Evolutionary conservation across 1,140 invertebrate species (phyloP).

Genomic region (Gonioctena quinquepunctata): DNA sequence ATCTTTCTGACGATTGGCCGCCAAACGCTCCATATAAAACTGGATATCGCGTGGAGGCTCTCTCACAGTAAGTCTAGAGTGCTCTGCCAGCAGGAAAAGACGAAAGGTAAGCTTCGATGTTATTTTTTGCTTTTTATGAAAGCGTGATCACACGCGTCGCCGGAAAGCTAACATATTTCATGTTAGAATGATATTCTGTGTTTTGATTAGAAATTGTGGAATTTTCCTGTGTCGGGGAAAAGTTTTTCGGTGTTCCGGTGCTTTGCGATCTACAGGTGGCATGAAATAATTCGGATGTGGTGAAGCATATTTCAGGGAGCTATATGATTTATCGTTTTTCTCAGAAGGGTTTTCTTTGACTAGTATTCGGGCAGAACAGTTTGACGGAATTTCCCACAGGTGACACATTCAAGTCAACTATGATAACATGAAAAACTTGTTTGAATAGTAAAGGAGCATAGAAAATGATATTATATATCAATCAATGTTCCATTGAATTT

Average conservation of each 20-base stretch:
- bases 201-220: not conserved
- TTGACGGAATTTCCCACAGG: no score
- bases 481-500: no score
- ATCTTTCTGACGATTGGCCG: constrained; percentile 4
- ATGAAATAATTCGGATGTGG: no score
- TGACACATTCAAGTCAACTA: no score
- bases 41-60: not conserved
- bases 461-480: no score
- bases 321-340: no score
- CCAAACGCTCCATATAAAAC: constrained; percentile 4
- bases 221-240: not conserved
- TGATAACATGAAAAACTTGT: no score
- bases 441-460: no score
- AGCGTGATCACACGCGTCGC: not conserved
- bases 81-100: constrained; percentile 8
- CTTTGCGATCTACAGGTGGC: no score
- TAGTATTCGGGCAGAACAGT: no score
- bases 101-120: not conserved
- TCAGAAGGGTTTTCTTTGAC: no score
- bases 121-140: not conserved
- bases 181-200: not conserved
- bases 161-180: not conserved
- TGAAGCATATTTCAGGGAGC: no score
- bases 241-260: not conserved
- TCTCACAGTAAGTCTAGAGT: constrained; percentile 10